Base-by-base conservation (phyloP, 2,113 vertebrate species). In the Archilochus colubris region DNA sequence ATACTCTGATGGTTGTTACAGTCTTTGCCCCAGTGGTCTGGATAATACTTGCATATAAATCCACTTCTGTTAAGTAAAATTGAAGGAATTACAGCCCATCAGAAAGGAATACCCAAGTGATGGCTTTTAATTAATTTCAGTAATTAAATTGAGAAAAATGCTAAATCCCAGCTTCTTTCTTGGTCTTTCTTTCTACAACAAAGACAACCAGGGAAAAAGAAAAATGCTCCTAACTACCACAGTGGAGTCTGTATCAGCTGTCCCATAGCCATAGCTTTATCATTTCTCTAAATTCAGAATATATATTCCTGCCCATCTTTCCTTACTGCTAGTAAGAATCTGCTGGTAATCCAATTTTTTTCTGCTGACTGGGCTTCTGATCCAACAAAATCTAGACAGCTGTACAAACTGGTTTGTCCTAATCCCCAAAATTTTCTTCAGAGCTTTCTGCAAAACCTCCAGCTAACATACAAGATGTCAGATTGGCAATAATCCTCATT, bases 361-460 rank as follows among this genome's bases (percentile, higher is more conserved):
- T 80, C 86, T 86, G 66, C 53, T 82, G 38, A n/a, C 38, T 86
- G 73, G 61, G 40, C 36, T 91, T 88, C 86, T 92, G 92, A 94
- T 81, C 48, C 62, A 95, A 77, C 25, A 76, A 88, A 77, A 68
- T 74, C 64, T 51, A 73, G 87, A 78, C 88, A 95, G 94, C 93
- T 95, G 86, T 86, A 92, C 91, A 93, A 96, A 93, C 51, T 64
- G 59, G 46, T 91, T 91, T 93, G 74, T 3, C 3, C 14, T 96
- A 97, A 96, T 95, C 82, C 86, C 55, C 66, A 61, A n/a, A 9
- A 58, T 82, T 92, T 88, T 62, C 73, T 62, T 58, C 63, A 89
- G 92, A 90, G 91, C 54, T 55, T 95, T 88, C 70, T 5, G 6
- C 2, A 27, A 95, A 88, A 40, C 40, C 4, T 21, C 27, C 78